Evolutionary conservation across 64 coral and sea anemone species (phyloP), one percentile per base, ranked within the genome.

Genomic region (Anthopleura sola): DNA sequence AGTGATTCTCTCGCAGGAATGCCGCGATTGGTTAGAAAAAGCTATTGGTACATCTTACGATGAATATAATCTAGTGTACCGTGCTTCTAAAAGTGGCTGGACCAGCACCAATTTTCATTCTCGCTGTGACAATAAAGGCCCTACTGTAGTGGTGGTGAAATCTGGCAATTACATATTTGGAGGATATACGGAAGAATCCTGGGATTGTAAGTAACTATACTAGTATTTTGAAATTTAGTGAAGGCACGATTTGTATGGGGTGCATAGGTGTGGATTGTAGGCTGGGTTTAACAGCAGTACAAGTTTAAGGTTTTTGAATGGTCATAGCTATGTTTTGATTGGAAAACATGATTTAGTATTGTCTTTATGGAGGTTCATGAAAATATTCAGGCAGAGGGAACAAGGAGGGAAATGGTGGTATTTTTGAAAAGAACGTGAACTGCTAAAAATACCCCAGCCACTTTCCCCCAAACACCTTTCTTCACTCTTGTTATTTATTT

Each of bases 1-100:
- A 23, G 23, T 17, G 11, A 88, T 88, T 78, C 78, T 88, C 17
- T 80, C 75, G 6, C 74, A 17, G 44, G 75, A 81, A 60, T 54
- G 79, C 12, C 75, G 77, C 5, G 48, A 33, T 58, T 77, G 74
- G 74, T 39, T 77, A 18, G 74, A 37, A 29, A 39, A 77, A 77
- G 74, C 74, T 38, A 33, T 77, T 16, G 74, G 33, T 34, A 77
- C 17, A 39, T 39, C 37, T 5, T 77, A 77, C 37, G 31, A 39
- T 23, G 37, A 39, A 37, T 77, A 17, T 37, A 36, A 77, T 39
- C 74, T 77, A 3, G 0, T 77, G 74, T 77, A 77, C 29, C 74
- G 74, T 62, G 74, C 74, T 5, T 77, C 74, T 12, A 77, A 11
- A 39, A 39, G 37, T 21, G 74, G 74, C 31, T 77, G 74, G 74